Conservation (phyloP, 2,797 vertebrate genomes). For the Cephalopachus bancanus region DNA sequence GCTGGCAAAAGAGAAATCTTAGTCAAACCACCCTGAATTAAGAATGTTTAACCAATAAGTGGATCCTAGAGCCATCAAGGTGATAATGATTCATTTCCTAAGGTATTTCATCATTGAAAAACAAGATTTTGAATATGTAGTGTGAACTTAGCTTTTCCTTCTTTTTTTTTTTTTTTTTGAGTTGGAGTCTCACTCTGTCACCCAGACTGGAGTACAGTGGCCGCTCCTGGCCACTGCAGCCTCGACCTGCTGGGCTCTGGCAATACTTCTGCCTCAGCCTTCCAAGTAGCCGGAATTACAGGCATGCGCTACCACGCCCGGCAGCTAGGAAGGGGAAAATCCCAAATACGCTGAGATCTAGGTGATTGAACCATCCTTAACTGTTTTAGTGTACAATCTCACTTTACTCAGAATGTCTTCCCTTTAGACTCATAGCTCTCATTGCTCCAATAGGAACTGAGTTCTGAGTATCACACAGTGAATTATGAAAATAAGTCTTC, state of each 20-base stretch:
- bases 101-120: background rate
- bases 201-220: no score
- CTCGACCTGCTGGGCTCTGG: no score
- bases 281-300: no score
- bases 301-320: no score
- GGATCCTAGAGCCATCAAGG: no score
- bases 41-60: background rate
- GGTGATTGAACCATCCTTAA: background rate
- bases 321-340: background rate
- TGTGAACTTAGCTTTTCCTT: background rate
- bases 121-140: background rate
- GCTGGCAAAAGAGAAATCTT: background rate
- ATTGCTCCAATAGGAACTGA: background rate
- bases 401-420: background rate
- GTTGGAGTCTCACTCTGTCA: no score
- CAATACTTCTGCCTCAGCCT: no score
- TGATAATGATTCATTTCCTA: background rate
- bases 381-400: background rate
- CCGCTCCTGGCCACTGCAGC: no score
- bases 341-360: background rate
- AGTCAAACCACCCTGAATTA: background rate
- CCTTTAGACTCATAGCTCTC: background rate
- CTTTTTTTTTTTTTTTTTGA: background rate
- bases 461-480: background rate
- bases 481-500: background rate